These are phyloP conservation scores for Gallinago nigripennis DNA, from an alignment of 2,797 vertebrate species.

Conservation along the genomic window DNA sequence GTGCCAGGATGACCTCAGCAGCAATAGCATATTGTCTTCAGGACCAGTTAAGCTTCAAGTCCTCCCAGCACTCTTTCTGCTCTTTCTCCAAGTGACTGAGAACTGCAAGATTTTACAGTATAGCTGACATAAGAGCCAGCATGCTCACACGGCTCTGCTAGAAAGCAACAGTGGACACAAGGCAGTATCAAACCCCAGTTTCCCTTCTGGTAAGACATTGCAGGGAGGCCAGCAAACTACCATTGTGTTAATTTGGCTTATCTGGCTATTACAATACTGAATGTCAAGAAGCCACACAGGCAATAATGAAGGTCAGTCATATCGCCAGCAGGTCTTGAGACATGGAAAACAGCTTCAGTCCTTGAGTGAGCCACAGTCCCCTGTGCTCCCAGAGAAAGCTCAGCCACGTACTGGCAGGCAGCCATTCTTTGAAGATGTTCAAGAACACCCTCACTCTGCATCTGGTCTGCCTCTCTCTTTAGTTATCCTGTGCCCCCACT, in stretches of 20 bases:
- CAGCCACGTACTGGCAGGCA: background rate
- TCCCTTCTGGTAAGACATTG: background rate
- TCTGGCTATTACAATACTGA: background rate
- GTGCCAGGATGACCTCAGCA: constrained; percentile 3
- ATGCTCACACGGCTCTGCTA: background rate
- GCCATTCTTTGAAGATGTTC: background rate
- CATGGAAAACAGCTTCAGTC: background rate
- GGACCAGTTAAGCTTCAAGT: background rate
- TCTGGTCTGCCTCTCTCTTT: background rate
- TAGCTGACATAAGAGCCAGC: background rate
- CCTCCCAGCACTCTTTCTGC: background rate
- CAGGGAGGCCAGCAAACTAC: background rate
- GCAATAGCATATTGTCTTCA: background rate
- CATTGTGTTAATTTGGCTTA: background rate
- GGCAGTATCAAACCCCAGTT: background rate
- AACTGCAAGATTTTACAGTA: background rate
- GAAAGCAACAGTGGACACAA: background rate
- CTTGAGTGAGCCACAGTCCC: background rate
- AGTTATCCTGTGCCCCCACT: background rate
- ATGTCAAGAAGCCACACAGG: background rate
- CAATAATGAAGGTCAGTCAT: background rate
- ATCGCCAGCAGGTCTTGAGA: background rate
- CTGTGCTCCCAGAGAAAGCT: background rate
- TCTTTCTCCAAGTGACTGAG: background rate
- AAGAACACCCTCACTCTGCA: background rate